Evolutionary conservation across 2,888 invertebrate genomes (phyloP), one percentile per base, ranked within the genome.

Genomic region (Pecten maximus): DNA sequence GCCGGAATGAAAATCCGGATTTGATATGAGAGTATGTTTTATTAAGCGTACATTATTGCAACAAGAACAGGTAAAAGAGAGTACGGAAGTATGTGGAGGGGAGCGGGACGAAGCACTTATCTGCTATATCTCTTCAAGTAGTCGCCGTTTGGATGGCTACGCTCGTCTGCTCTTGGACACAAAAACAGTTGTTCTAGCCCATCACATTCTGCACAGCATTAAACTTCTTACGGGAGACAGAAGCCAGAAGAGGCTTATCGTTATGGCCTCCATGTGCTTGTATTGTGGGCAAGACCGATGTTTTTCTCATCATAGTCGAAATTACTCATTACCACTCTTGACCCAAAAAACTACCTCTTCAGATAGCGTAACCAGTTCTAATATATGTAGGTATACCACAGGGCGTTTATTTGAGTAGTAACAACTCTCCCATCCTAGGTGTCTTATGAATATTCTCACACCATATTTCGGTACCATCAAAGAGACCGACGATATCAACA

Each of bases 251-350:
- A 35, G 28, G 12, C 35, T 74, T 74, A 74, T 74, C 74, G 74
- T 35, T 74, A 74, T 74, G 28, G 74, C 74, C 35, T 35, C 74
- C 74, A 74, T 74, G 74, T 74, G 74, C 74, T 74, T 74, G 74
- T 74, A 74, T 74, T 74, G 74, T 74, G 74, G 74, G 74, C 74
- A 74, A 74, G 74, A 74, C 74, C 74, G 74, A 74, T 74, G 74
- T 35, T 74, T 74, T 74, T 35, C 74, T 74, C 74, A 74, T 74
- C 74, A 74, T 74, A 35, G 74, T 28, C 74, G 74, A 74, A 74
- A 74, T 74, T 74, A 74, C 74, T 74, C 74, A 74, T 74, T 74
- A 74, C 74, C 74, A 35, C 6, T 74, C 35, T 28, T 28, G 74
- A 74, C 74, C 74, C 35, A 74, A 74, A 74, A 10, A 10, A 54